Evolutionary conservation across 2,888 invertebrate species (phyloP).

Genomic region (Lasioglossum zephyrum): DNA sequence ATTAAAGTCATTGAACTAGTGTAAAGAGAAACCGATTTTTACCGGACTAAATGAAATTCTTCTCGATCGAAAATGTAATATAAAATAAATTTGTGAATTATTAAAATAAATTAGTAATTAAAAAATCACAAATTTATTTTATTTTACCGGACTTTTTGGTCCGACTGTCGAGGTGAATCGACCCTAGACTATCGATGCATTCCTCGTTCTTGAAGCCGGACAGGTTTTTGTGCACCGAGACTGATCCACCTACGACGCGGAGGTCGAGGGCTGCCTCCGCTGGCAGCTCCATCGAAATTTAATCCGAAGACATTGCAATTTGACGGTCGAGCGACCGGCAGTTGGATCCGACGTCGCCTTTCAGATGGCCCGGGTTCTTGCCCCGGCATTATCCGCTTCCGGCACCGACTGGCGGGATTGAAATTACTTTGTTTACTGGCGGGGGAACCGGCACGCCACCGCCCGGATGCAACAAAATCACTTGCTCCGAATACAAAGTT

Average conservation of each 20-base stretch:
- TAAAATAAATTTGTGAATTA: no score
- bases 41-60: no score
- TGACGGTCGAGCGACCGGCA: constrained; percentile 49
- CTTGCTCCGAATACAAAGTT: constrained; percentile 12
- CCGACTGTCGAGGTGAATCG: background rate
- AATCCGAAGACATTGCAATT: constrained; percentile 68
- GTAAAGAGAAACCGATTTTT: background rate
- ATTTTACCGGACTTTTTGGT: background rate
- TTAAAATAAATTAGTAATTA: no score
- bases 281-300: constrained; percentile 61
- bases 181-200: background rate
- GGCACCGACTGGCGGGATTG: constrained; percentile 36
- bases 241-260: background rate
- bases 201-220: background rate
- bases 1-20: background rate
- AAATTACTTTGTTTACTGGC: constrained; percentile 54
- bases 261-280: constrained; percentile 3
- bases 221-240: background rate
- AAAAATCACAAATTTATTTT: no score
- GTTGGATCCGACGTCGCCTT: constrained; percentile 28
- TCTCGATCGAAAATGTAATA: no score
- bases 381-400: constrained; percentile 26
- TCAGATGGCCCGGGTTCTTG: constrained; percentile 17
- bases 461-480: constrained; percentile 16
- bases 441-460: background rate